These are phyloP conservation scores for Drosophila formosana DNA, from an alignment of 2,888 invertebrate species.

Conservation along the genomic window DNA sequence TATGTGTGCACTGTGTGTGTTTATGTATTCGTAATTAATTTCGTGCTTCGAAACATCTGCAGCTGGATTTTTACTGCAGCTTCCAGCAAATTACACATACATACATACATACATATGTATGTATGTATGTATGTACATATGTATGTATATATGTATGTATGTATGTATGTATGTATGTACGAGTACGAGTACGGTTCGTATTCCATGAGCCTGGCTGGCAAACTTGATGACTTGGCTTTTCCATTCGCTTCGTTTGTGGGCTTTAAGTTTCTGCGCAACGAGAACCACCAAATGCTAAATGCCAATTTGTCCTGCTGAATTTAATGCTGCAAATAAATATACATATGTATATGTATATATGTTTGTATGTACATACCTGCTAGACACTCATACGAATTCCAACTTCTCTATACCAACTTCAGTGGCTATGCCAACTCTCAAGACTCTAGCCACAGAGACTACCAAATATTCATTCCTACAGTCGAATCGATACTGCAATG, in stretches of 20 bases:
- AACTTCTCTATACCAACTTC: not conserved
- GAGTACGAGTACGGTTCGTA: slow-evolving; percentile 51
- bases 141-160: too few species aligned
- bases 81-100: slow-evolving; percentile 70
- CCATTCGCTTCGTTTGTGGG: slow-evolving; percentile 11
- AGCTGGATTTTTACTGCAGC: slow-evolving; percentile 79
- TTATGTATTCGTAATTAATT: slow-evolving; percentile 72
- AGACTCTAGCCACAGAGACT: not conserved
- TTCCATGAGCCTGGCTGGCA: slow-evolving; percentile 40
- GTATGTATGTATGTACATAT: too few species aligned
- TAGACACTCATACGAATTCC: slow-evolving; percentile 11
- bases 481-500: too few species aligned
- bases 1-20: slow-evolving; percentile 25
- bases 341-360: too few species aligned
- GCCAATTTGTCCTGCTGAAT: slow-evolving; percentile 66
- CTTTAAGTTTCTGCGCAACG: slow-evolving; percentile 39
- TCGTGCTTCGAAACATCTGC: slow-evolving; percentile 81
- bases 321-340: slow-evolving; percentile 62
- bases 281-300: slow-evolving; percentile 21
- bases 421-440: too few species aligned
- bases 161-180: too few species aligned
- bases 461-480: too few species aligned
- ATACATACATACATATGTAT: too few species aligned
- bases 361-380: slow-evolving; percentile 31
- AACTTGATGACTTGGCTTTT: slow-evolving; percentile 68